Conservation (phyloP, 2,888 invertebrate genomes). For the Conistra vaccinii region DNA sequence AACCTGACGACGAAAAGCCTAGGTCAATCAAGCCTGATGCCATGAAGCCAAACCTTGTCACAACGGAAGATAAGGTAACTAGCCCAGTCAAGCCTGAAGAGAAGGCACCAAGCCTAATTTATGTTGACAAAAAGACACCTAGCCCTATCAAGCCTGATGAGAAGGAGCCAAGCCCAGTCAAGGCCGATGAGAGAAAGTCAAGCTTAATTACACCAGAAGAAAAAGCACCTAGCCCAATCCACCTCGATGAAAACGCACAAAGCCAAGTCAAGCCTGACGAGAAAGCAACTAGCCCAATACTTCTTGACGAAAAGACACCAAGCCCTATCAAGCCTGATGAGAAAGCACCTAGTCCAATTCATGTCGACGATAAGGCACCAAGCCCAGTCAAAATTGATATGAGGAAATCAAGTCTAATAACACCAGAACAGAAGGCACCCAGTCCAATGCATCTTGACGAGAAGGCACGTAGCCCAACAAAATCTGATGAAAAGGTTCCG, state of each 20-base stretch:
- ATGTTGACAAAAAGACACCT: background rate
- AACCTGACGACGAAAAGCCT: background rate
- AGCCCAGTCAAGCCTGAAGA: background rate
- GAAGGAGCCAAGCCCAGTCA: background rate
- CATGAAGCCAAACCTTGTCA: background rate
- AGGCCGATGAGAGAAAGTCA: background rate
- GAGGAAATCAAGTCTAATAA: too few relatives aligned
- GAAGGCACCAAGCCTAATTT: background rate
- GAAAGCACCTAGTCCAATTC: background rate
- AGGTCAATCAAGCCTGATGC: background rate
- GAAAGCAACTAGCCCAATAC: too few relatives aligned
- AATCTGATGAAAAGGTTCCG: background rate
- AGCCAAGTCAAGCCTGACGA: background rate
- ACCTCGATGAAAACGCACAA: background rate
- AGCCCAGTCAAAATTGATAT: background rate
- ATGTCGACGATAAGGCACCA: background rate
- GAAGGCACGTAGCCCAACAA: background rate
- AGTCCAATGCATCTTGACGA: background rate
- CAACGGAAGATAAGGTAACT: background rate
- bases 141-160: background rate
- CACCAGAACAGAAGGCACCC: too few relatives aligned
- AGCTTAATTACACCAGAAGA: background rate
- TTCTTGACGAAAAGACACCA: background rate
- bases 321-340: slow-evolving; percentile 10
- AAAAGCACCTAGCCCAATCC: background rate